Evolutionary conservation across 2,113 vertebrate species (phyloP), one percentile per base, ranked within the genome.

Genomic region (Barbus barbus): DNA sequence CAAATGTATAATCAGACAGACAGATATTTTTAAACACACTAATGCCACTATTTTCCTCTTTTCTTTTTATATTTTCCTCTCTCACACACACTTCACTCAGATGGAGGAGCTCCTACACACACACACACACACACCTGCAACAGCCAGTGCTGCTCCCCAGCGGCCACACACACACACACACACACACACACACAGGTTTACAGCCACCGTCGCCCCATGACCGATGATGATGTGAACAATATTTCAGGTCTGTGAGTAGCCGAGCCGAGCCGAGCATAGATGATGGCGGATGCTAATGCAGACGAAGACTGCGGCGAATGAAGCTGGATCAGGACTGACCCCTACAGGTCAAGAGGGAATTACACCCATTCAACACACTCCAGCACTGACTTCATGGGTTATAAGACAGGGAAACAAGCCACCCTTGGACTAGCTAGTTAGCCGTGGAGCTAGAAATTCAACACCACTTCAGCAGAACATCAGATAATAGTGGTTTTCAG

Each of bases 181-280:
- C 11, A 86, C 76, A 76, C 76, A 89, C 85, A 28, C 24, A 76
- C 46, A 76, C 46, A 33, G 13, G 76, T 87, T 61, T 53, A 71
- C 44, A 36, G 69, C n/a, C 76, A 28, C 22, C 16, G 38, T 83
- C 74, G 13, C 56, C 31, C 56, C 31, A 41, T 86, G 87, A 85
- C 79, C 73, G 74, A 86, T 86, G 79, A 86, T 86, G 71, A 88
- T 86, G 67, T 84, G 16, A 84, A 83, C 81, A 82, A 82, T 81
- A 69, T 79, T 48, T 86, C 87, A 69, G 46, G 74, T 71, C 75
- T 88, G 74, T 69, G n/a, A 83, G 69, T 26, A 77, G 51, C 56
- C 24, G 18, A 18, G 51, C 56, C 24, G 18, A 18, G 36, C 48
- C 38, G 11, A 26, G 56, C 65, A 83, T 33, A 82, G 58, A 87